phyloP scores from a whole-genome alignment of 2,888 invertebrate species.

The Epirrita christyi region DNA sequence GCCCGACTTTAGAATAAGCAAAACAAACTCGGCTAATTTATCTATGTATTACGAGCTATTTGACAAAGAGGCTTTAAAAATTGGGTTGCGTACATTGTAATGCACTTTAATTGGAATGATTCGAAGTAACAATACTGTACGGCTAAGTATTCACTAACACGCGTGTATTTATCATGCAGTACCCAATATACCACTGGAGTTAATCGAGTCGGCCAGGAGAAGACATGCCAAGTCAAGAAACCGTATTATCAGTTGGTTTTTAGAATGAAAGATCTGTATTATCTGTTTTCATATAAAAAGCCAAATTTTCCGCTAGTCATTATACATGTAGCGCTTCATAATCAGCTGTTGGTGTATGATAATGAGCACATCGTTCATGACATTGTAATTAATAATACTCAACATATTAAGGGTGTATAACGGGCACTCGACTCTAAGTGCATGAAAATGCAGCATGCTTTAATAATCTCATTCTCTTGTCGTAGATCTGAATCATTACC shows the following conservation, averaged over 20 bases:
- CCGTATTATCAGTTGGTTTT: conserved; percentile 85
- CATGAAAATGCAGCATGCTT: conserved; percentile 74
- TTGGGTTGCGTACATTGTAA: conserved; percentile 37
- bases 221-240: conserved; percentile 84
- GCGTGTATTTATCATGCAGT: conserved; percentile 83
- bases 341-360: conserved; percentile 61
- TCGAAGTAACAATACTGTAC: conserved; percentile 41
- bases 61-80: conserved; percentile 30
- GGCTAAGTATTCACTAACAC: conserved; percentile 72
- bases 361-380: conserved; percentile 54
- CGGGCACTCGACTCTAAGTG: conserved; percentile 62
- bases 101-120: conserved; percentile 41
- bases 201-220: conserved; percentile 83
- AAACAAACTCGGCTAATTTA: conserved; percentile 28
- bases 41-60: conserved; percentile 32
- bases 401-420: conserved; percentile 54
- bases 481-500: conserved; percentile 59
- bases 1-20: not conserved
- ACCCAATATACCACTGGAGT: conserved; percentile 85
- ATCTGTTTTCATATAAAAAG: conserved; percentile 60
- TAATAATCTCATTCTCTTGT: conserved; percentile 53
- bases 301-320: conserved; percentile 75
- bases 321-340: conserved; percentile 68
- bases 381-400: conserved; percentile 61
- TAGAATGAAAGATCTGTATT: conserved; percentile 76